Evolutionary conservation across 2,888 invertebrate genomes (phyloP).

Genomic region (Stenolophus ochropezus): DNA sequence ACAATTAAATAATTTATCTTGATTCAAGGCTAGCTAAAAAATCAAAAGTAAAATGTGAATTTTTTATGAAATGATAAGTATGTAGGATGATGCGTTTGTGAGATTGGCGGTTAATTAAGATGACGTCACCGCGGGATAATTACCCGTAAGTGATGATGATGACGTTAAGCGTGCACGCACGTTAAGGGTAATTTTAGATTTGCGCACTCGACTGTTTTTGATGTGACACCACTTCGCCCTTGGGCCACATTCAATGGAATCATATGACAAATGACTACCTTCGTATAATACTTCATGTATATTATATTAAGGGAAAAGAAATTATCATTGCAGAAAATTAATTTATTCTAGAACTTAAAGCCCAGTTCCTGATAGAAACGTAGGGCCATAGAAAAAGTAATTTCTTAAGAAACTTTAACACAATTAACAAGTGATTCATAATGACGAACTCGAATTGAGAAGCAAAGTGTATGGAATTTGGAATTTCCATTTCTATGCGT

Average conservation of each 20-base stretch:
- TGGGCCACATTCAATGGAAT: background rate
- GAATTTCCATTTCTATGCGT: background rate
- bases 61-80: slow-evolving; percentile 5
- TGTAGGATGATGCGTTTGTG: background rate
- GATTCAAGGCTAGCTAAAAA: too few species aligned
- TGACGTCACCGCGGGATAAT: slow-evolving; percentile 9
- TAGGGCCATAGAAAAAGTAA: background rate
- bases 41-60: slow-evolving; percentile 14
- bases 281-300: background rate
- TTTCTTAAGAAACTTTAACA: background rate
- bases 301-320: background rate
- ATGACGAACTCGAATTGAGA: too few species aligned
- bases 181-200: slow-evolving; percentile 24
- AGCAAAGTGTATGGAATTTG: too few species aligned
- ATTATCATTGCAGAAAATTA: background rate
- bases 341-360: background rate
- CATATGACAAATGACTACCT: background rate
- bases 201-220: background rate
- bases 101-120: slow-evolving; percentile 21
- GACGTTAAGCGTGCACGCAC: slow-evolving; percentile 17
- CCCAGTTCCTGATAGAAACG: background rate
- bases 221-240: slow-evolving; percentile 1
- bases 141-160: background rate
- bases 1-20: too few species aligned
- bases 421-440: background rate